Evolutionary conservation across 1,140 invertebrate species (phyloP), one percentile per base, ranked within the genome.

Genomic region (Sesamia nonagrioides): DNA sequence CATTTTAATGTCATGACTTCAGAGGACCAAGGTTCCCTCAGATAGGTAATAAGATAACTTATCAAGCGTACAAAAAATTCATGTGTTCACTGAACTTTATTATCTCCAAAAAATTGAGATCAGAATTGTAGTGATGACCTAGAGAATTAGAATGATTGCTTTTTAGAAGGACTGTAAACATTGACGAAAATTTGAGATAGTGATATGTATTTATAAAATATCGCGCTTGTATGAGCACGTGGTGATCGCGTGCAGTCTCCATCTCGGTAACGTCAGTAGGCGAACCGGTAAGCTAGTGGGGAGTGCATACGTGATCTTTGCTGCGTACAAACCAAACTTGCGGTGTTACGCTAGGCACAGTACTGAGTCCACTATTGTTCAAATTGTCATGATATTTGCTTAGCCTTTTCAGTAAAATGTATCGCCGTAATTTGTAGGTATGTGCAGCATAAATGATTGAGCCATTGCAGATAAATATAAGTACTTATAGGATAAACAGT

Each of bases 231-330:
- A 50, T 18, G 18, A 42, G 72, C 72, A 75, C 58, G 72, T 75
- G 72, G 54, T 8, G 40, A 35, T 61, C 13, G 72, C 72, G 40
- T 75, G 58, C 40, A 73, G 17, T 73, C 50, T 75, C 54, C 35
- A 58, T 35, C 42, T 61, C 72, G 68, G 42, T 37, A 74, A 18
- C 72, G 40, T 40, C 37, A 21, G 72, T 75, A 61, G 72, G 72
- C 56, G 40, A 58, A 58, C 58, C 58, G 72, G 58, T 63, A 75
- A 74, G 17, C 40, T 27, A 50, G 72, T 50, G 74, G 74, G 74
- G 73, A 75, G 15, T 75, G 73, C 73, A 75, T 75, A 75, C 73
- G 73, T 75, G 73, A 75, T 45, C 27, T 42, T 50, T 9, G 40
- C 58, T 48, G 58, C 73, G 73, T 75, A 75, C 40, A 40, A 54